These are phyloP conservation scores for Hoplostethus atlanticus DNA, from an alignment of 2,797 vertebrate species.

Conservation along the genomic window DNA sequence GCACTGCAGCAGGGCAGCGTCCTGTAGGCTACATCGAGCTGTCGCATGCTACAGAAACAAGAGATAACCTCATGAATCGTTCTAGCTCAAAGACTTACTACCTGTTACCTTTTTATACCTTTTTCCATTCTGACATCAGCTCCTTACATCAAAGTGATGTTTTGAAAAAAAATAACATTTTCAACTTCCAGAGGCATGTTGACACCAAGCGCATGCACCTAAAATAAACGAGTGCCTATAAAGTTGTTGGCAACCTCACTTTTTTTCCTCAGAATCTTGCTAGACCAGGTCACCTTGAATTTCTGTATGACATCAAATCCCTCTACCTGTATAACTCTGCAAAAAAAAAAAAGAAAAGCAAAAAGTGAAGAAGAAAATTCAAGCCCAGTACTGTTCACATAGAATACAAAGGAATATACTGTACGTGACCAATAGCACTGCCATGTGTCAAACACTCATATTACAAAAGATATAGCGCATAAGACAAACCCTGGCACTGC, in stretches of 20 bases:
- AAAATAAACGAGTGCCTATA: slow-evolving; percentile 73
- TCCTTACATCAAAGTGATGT: slow-evolving; percentile 35
- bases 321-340: slow-evolving; percentile 50
- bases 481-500: slow-evolving; percentile 43
- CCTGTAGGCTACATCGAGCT: slow-evolving; percentile 63
- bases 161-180: slow-evolving; percentile 31
- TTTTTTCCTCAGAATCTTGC: slow-evolving; percentile 51
- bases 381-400: slow-evolving; percentile 33
- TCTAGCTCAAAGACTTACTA: slow-evolving; percentile 60
- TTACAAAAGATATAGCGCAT: slow-evolving; percentile 51
- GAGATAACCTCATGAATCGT: slow-evolving; percentile 72
- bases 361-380: slow-evolving; percentile 18
- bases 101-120: slow-evolving; percentile 66
- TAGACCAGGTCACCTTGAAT: slow-evolving; percentile 37
- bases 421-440: slow-evolving; percentile 70
- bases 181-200: slow-evolving; percentile 74
- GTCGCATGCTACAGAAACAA: slow-evolving; percentile 77
- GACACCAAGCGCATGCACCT: slow-evolving; percentile 69
- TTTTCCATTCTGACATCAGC: slow-evolving; percentile 37
- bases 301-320: slow-evolving; percentile 51
- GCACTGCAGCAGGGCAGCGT: slow-evolving; percentile 54
- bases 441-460: slow-evolving; percentile 65
- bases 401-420: slow-evolving; percentile 26
- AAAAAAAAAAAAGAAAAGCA: slow-evolving; percentile 40
- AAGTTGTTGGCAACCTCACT: slow-evolving; percentile 71